Conservation (phyloP, 2,113 vertebrate genomes). For the Sterrhoptilus dennistouni region DNA sequence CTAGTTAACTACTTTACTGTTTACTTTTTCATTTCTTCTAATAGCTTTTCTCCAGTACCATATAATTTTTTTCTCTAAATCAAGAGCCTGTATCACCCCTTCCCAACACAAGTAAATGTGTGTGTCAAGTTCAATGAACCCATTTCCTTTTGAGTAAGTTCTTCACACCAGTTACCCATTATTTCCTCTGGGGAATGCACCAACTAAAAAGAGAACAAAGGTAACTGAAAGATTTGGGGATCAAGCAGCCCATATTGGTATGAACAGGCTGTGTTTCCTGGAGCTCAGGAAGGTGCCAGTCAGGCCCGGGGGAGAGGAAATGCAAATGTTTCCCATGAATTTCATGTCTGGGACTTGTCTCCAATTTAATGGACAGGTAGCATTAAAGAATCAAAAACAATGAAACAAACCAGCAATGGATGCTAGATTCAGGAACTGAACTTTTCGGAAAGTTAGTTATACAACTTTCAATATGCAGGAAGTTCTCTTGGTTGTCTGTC, state of each 20-base stretch:
- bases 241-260: not conserved
- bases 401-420: not conserved
- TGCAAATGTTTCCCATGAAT: not conserved
- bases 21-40: not conserved
- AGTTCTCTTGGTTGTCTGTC: not conserved
- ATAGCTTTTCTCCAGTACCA: not conserved
- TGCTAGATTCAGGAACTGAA: not conserved
- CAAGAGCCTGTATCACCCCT: accelerated
- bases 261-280: not conserved
- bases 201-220: not conserved
- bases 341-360: not conserved
- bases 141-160: not conserved
- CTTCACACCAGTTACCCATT: not conserved
- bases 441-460: not conserved
- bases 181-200: not conserved
- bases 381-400: not conserved
- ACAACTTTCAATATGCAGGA: not conserved
- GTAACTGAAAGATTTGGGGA: not conserved
- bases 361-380: not conserved
- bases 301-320: not conserved
- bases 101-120: not conserved
- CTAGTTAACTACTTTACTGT: not conserved
- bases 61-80: not conserved
- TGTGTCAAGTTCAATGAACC: not conserved
- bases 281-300: not conserved